Percentiles rank a stretch among this genome's conserved stretches.
Evolutionary conservation across 2,113 vertebrate species (phyloP).

Genomic region (Silurus glanis): DNA sequence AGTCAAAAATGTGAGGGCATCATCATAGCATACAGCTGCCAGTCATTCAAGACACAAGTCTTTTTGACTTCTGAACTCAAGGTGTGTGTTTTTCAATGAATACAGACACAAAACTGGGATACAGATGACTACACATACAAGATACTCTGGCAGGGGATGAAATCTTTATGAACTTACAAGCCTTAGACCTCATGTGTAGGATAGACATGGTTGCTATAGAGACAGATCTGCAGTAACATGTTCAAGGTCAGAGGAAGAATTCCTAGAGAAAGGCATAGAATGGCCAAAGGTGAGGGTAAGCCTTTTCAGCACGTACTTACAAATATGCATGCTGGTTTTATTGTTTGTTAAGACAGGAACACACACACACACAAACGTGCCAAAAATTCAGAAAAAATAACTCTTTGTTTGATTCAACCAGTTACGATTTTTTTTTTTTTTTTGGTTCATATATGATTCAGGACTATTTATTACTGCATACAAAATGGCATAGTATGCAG

Average conservation of each 20-base stretch:
- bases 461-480: not conserved
- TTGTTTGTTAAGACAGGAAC: not conserved
- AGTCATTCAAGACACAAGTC: not conserved
- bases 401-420: not conserved
- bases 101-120: not conserved
- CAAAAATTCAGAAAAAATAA: not conserved
- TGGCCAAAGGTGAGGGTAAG: conserved; percentile 19
- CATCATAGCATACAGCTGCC: not conserved
- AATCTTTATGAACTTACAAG: not conserved
- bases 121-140: not conserved
- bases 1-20: not conserved
- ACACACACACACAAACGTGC: not conserved
- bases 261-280: conserved; percentile 43
- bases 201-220: conserved; percentile 73
- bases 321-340: not conserved
- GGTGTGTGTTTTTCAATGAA: not conserved
- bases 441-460: not conserved
- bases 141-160: not conserved
- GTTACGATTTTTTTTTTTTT: not conserved
- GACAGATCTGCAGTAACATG: conserved; percentile 61
- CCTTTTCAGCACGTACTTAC: conserved; percentile 36
- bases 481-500: not conserved
- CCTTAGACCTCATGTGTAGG: conserved; percentile 64
- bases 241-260: conserved; percentile 56
- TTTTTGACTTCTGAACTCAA: not conserved